Base-by-base conservation (phyloP, 2,797 vertebrate genomes). In the Liparis tanakae region DNA sequence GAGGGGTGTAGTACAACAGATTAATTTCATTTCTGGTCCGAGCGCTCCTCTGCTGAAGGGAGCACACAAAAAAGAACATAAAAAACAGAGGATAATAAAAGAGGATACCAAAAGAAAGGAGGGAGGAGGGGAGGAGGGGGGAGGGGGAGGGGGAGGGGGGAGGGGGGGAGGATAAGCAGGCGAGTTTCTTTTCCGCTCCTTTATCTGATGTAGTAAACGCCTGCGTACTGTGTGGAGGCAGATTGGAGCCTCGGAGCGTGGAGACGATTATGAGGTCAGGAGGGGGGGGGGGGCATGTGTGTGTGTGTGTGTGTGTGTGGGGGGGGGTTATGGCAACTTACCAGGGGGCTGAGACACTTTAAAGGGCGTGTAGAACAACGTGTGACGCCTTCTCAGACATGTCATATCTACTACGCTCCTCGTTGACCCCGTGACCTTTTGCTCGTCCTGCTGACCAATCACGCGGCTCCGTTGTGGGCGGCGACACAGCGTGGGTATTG, bases 11-110 rank as follows among this genome's bases (percentile, higher is more conserved):
- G 87, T 90, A 94, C 87, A 89, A 90, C 89, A 89, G 89, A 94
- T 92, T 94, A 91, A 94, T 94, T 95, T 93, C 79, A 89, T 93
- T 93, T 94, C 83, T 89, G 85, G 67, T 79, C 82, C 72, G 85
- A 88, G 85, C 86, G 82, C 81, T 87, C 84, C 83, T 88, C 84
- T 79, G 78, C 82, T 76, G 72, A 79, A 74, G 85, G 77, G 67
- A 46, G 41, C 15, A 44, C 18, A 46, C 9, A 44, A 44, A 46
- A 46, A n/a, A 48, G 8, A 14, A 4, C 46, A 9, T 10, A 71
- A 89, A 79, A 86, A 86, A 60, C 78, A 70, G 57, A 74, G 85
- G 79, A 87, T 85, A 90, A 89, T 89, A 90, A 92, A 88, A 86
- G 63, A 81, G 87, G 84, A 88, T 88, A 81, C 82, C 12, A 77